Base-by-base conservation (phyloP, 2,797 vertebrate genomes). In the Chelon auratus region DNA sequence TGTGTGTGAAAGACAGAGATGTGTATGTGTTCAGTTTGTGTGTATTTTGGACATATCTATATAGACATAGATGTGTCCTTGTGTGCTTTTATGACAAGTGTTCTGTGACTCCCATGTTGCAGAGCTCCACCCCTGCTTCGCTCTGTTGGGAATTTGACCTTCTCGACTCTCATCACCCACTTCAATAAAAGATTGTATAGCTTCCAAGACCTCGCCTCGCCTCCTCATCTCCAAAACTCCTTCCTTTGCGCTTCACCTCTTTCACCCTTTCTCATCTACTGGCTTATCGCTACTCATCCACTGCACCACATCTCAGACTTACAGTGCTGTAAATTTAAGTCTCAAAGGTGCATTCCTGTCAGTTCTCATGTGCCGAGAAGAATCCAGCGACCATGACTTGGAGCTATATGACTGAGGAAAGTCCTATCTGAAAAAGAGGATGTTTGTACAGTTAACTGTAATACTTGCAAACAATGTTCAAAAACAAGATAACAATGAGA, bases 121-220 rank as follows among this genome's bases (percentile, higher is more conserved):
- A 17, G 40, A 39, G 43, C 62, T 86, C 80, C 67, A 66, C 57
- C 81, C 65, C 66, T 64, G 63, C 77, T 51, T 81, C 2, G 4
- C 68, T 75, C 72, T 40, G 75, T 50, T 64, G 81, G 78, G 73
- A 84, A 69, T 72, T 65, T 77, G 82, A 86, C 86, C 89, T 82
- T 76, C 57, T 71, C 4, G 9, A 68, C 84, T 84, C 72, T 78
- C 72, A 82, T 73, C 83, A 67, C 73, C 77, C 72, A 74, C 77
- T 89, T 90, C 88, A 88, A 90, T 91, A 89, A 92, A 82, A 33
- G 36, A 79, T 61, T 76, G 48, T 48, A 74, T 65, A 68, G 65
- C 83, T 88, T 85, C 78, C 67, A 42, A 77, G 76, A 90, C 81
- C 70, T 75, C 30, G 5, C 68, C 74, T 82, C 40, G 13, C 79